Evolutionary conservation across 2,797 vertebrate genomes (phyloP).

Genomic region (Octomys mimax): DNA sequence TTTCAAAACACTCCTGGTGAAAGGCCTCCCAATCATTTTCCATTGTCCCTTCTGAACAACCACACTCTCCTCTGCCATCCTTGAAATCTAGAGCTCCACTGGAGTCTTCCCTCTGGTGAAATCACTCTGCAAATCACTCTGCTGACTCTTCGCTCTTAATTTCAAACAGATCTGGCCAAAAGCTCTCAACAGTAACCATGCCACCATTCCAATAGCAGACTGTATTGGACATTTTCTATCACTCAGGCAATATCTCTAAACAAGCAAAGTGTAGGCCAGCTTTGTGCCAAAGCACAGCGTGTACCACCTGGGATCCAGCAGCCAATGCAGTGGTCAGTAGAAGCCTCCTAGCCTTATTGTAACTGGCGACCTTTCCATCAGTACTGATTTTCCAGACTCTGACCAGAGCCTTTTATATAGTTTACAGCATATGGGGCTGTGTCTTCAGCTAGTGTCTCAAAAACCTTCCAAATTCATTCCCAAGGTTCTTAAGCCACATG

Average conservation of each 20-base stretch:
- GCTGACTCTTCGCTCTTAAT: not conserved
- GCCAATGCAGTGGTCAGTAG: not conserved
- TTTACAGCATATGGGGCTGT: not conserved
- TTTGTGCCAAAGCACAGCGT: not conserved
- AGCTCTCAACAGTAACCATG: not conserved
- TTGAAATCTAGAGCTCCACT: not conserved
- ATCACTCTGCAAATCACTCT: not conserved
- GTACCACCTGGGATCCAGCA: not conserved
- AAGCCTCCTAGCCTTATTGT: not conserved
- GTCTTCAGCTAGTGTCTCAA: not conserved
- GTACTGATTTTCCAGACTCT: not conserved
- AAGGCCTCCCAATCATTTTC: not conserved
- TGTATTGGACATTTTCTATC: not conserved
- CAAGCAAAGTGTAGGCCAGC: not conserved
- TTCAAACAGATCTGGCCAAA: not conserved
- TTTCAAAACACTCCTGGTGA: not conserved
- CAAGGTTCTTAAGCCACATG: not conserved
- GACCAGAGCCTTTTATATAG: not conserved
- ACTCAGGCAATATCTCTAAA: not conserved
- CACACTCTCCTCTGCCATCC: not conserved
- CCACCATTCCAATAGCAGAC: not conserved
- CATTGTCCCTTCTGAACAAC: not conserved
- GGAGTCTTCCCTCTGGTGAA: not conserved
- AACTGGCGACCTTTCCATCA: not conserved
- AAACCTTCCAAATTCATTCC: not conserved